phyloP scores from a whole-genome alignment of 2,888 invertebrate genomes.

The Quadriops clusia region DNA sequence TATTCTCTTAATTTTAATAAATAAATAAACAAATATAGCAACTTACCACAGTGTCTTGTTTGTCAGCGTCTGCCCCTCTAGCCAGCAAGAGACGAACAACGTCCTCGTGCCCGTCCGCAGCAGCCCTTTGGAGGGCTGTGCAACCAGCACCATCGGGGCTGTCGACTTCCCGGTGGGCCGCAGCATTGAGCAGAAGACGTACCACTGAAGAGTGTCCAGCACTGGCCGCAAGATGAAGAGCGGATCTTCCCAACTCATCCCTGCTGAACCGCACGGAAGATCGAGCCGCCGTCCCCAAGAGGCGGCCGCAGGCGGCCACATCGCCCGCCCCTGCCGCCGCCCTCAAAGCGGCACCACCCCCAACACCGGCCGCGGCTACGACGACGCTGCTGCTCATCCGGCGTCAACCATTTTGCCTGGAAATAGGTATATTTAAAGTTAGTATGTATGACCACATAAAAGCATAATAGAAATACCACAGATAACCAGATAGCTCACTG shows the following conservation, averaged over 20 bases:
- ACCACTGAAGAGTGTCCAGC: slow-evolving; percentile 31
- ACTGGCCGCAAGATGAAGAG: slow-evolving; percentile 34
- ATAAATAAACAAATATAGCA: too few species aligned
- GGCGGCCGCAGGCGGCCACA: slow-evolving; percentile 27
- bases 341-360: slow-evolving; percentile 29
- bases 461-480: too few species aligned
- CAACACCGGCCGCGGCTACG: slow-evolving; percentile 21
- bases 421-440: slow-evolving; percentile 15
- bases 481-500: too few species aligned
- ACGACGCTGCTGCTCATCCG: slow-evolving; percentile 29
- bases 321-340: slow-evolving; percentile 34
- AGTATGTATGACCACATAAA: too few species aligned
- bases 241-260: slow-evolving; percentile 33
- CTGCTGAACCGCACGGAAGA: slow-evolving; percentile 33
- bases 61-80: slow-evolving; percentile 55
- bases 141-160: slow-evolving; percentile 47
- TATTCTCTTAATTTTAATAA: too few species aligned
- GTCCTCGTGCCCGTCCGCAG: slow-evolving; percentile 71
- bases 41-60: slow-evolving; percentile 63
- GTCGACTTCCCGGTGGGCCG: slow-evolving; percentile 42
- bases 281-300: slow-evolving; percentile 27
- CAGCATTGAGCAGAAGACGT: slow-evolving; percentile 31
- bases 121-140: slow-evolving; percentile 66
- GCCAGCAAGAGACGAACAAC: slow-evolving; percentile 59
- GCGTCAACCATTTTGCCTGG: slow-evolving; percentile 33